Evolutionary conservation across 2,797 vertebrate genomes (phyloP), one percentile per base, ranked within the genome.

Genomic region (Manis pentadactyla): DNA sequence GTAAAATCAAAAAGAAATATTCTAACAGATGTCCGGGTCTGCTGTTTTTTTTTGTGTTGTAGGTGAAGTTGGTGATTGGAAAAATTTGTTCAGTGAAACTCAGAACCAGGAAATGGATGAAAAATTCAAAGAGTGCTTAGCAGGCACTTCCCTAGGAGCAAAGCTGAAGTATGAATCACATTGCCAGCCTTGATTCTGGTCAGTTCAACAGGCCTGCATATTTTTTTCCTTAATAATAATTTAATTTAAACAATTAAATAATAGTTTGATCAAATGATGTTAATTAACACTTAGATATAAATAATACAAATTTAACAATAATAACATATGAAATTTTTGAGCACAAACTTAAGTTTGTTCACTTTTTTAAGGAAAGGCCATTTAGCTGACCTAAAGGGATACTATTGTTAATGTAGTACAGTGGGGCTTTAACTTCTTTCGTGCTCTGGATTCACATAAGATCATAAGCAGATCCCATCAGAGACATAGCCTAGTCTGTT

Each of bases 31-130:
- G 0, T 83, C 55, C 87, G 71, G 4, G 14, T 94, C 59, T 92
- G 29, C 39, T 79, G 5, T 66, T 42, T 42, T 74, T 21, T 84
- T 96, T 14, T 95, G 31, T 95, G 90, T 92, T 84, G 64, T 31
- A 98, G 99, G 99, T 59, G 97, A 98, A 59, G 78, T 98, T 39
- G 98, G 98, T 51, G 98, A 98, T 90, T 99, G 98, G 98, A 99
- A 97, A 98, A 98, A 95, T 81, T 92, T 98, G 87, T 99, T 99
- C 4, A 97, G 74, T 34, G 97, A 98, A 83, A 97, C 98, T 90
- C 98, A 99, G 96, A 99, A 97, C 83, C 73, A 69, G 81, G 98
- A 98, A 98, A 99, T 99, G 99, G 99, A 99, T 85, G 97, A 98
- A 85, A 98, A 86, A 82, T 99, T 99, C 96, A 96, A 97, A 92